These are phyloP conservation scores for Falco columbarius DNA, from an alignment of 2,797 vertebrate species.

Conservation along the genomic window DNA sequence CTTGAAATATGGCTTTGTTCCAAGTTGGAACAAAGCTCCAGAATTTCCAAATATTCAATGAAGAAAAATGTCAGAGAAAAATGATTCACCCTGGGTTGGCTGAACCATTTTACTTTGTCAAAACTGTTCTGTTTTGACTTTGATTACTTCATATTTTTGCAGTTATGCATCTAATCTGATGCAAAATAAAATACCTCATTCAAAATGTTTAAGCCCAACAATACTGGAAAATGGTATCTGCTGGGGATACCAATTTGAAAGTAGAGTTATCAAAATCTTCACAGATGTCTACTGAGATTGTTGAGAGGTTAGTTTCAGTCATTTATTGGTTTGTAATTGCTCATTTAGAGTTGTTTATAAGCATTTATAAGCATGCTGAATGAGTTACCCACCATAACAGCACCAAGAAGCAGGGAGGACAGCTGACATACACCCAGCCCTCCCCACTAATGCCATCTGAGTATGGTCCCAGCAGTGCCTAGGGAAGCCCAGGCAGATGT, in stretches of 20 bases:
- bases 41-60: background rate
- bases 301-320: background rate
- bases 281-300: background rate
- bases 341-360: background rate
- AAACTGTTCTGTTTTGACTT: background rate
- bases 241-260: background rate
- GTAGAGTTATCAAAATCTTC: background rate
- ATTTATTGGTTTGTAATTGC: background rate
- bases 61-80: background rate
- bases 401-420: background rate
- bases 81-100: background rate
- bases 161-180: background rate
- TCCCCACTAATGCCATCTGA: background rate
- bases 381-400: background rate
- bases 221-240: background rate
- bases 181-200: background rate
- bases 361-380: background rate
- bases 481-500: background rate
- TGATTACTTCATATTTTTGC: background rate
- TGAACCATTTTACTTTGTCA: background rate
- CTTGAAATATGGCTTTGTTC: background rate
- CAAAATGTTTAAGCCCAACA: background rate
- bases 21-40: background rate
- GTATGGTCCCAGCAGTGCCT: background rate
- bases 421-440: rapidly evolving